Evolutionary conservation across 1,140 invertebrate species (phyloP).

Genomic region (Aphaenogaster floridana): DNA sequence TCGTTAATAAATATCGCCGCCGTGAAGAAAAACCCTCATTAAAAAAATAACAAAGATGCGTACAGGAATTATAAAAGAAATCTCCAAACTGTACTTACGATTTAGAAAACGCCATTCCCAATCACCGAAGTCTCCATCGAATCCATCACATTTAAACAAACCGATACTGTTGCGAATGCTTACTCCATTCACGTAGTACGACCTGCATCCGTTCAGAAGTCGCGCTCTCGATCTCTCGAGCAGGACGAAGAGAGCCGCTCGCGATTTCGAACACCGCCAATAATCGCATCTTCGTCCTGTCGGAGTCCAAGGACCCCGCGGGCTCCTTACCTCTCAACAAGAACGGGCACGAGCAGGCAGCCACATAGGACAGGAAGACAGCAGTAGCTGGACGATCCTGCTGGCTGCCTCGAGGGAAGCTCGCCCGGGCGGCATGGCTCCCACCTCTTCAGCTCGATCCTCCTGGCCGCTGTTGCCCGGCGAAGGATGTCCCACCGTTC

Average conservation of each 20-base stretch:
- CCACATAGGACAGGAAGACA: conserved; percentile 65
- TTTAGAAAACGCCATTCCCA: conserved; percentile 3
- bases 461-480: conserved; percentile 68
- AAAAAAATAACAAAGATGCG: background rate
- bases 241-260: conserved; percentile 9
- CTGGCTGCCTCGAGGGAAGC: conserved; percentile 81
- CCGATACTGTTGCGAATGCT: background rate
- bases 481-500: conserved; percentile 65
- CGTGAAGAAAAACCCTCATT: too few species aligned
- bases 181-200: conserved; percentile 5
- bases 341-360: conserved; percentile 65
- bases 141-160: background rate
- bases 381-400: conserved; percentile 80
- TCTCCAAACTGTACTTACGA: conserved; percentile 11
- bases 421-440: conserved; percentile 86
- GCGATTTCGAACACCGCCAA: background rate
- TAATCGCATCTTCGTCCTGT: background rate
- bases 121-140: background rate
- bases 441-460: conserved; percentile 77
- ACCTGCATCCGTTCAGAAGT: conserved; percentile 1
- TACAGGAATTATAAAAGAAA: background rate
- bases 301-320: background rate
- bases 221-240: conserved; percentile 8
- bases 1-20: background rate
- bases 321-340: conserved; percentile 79